These are phyloP conservation scores for Nudaria mundana DNA, from an alignment of 2,888 invertebrate species.

Conservation along the genomic window DNA sequence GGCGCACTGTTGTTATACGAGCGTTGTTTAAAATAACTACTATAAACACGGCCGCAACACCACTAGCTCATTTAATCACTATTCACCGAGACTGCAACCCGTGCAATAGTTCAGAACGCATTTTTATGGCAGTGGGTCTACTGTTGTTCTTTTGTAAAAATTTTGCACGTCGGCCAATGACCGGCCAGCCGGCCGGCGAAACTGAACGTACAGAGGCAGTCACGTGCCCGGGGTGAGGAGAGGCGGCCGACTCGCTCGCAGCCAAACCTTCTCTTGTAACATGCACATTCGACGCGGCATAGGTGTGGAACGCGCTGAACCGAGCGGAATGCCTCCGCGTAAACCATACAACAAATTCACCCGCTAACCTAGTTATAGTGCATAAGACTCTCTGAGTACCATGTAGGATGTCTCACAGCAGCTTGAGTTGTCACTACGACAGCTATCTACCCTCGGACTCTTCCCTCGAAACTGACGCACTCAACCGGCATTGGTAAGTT, in stretches of 20 bases:
- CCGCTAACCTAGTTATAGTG: conserved; percentile 59
- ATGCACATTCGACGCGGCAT: conserved; percentile 76
- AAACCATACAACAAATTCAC: conserved; percentile 46
- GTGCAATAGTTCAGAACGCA: conserved; percentile 53
- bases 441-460: conserved; percentile 76
- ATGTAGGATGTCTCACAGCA: conserved; percentile 81
- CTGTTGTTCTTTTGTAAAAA: conserved; percentile 56
- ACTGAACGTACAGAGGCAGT: conserved; percentile 68
- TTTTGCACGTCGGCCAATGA: conserved; percentile 72
- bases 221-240: conserved; percentile 81
- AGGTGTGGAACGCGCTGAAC: conserved; percentile 73
- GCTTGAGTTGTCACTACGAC: conserved; percentile 76
- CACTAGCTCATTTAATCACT: conserved; percentile 49
- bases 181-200: conserved; percentile 72
- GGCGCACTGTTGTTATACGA: conserved; percentile 51
- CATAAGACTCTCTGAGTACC: conserved; percentile 66
- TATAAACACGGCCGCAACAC: conserved; percentile 51
- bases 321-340: conserved; percentile 69
- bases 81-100: conserved; percentile 47
- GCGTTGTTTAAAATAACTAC: conserved; percentile 52
- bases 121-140: conserved; percentile 64
- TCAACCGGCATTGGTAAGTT: conserved; percentile 76
- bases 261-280: conserved; percentile 77
- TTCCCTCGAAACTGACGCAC: conserved; percentile 75
- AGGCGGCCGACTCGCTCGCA: conserved; percentile 71